These are phyloP conservation scores for Cataglyphis hispanica DNA, from an alignment of 1,140 invertebrate species.

Conservation along the genomic window DNA sequence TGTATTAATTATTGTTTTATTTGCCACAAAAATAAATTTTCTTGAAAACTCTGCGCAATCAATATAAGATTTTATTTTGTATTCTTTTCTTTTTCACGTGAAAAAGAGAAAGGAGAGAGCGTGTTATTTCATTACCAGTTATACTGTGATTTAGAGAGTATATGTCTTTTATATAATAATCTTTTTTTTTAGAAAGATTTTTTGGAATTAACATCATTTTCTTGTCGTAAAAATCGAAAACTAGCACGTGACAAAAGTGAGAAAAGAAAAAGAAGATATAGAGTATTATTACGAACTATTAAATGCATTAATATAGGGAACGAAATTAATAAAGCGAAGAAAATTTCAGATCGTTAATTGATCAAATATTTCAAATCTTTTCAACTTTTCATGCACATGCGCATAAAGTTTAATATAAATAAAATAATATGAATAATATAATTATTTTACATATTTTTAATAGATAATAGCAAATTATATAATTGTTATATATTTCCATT, in stretches of 20 bases:
- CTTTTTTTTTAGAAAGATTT: not conserved
- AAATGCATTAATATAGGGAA: not conserved
- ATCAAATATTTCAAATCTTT: not conserved
- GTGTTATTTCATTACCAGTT: not conserved
- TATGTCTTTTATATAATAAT: not conserved
- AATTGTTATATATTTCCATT: not conserved
- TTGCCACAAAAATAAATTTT: not conserved
- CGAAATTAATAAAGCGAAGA: not conserved
- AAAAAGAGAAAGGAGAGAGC: too few relatives aligned
- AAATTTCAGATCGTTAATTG: not conserved
- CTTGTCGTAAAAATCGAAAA: not conserved
- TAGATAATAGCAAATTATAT: not conserved
- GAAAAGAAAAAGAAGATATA: not conserved
- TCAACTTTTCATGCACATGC: not conserved
- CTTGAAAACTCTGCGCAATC: not conserved
- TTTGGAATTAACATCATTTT: not conserved
- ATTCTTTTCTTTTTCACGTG: not conserved
- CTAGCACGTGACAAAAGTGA: too few relatives aligned
- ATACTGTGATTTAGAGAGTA: not conserved
- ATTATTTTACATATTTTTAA: not conserved
- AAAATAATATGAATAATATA: constrained; percentile 17
- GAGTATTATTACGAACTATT: not conserved
- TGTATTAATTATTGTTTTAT: too few relatives aligned
- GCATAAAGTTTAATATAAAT: not conserved
- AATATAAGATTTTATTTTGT: not conserved